Conservation (phyloP, 2,797 vertebrate genomes). For the Falco naumanni region DNA sequence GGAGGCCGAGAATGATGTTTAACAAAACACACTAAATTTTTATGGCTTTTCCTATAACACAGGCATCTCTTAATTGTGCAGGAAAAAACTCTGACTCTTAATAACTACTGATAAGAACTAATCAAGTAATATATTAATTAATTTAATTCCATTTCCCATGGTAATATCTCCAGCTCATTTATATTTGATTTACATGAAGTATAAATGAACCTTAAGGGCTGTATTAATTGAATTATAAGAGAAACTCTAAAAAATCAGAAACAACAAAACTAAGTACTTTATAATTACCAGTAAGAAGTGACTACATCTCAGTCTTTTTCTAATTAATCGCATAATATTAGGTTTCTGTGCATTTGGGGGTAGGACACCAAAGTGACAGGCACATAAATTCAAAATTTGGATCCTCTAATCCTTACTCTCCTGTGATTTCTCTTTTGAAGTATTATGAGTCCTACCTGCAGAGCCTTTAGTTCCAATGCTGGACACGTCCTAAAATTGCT, state of each 20-base stretch:
- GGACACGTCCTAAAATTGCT: neutral
- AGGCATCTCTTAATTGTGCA: neutral
- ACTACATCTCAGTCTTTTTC: neutral
- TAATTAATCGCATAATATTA: neutral
- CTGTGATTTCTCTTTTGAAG: neutral
- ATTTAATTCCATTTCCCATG: slow-evolving; percentile 42
- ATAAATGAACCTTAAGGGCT: slow-evolving; percentile 49
- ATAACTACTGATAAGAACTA: slow-evolving; percentile 34
- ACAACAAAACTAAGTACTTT: neutral
- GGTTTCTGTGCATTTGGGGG: neutral
- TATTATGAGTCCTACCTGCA: neutral
- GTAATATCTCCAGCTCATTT: slow-evolving; percentile 34
- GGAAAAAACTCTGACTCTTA: neutral
- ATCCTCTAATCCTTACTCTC: neutral
- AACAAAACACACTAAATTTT: slow-evolving; percentile 33
- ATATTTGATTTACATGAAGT: slow-evolving; percentile 52
- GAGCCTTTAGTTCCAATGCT: neutral
- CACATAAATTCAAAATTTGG: neutral
- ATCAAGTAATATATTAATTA: slow-evolving; percentile 50
- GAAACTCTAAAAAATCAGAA: neutral
- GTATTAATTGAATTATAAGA: slow-evolving; percentile 42
- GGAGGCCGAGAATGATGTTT: slow-evolving; percentile 18
- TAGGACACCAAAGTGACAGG: neutral
- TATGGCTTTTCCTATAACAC: neutral
- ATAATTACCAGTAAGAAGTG: neutral